phyloP scores from a whole-genome alignment of 2,888 invertebrate species.

The Pseudococcus viburni region DNA sequence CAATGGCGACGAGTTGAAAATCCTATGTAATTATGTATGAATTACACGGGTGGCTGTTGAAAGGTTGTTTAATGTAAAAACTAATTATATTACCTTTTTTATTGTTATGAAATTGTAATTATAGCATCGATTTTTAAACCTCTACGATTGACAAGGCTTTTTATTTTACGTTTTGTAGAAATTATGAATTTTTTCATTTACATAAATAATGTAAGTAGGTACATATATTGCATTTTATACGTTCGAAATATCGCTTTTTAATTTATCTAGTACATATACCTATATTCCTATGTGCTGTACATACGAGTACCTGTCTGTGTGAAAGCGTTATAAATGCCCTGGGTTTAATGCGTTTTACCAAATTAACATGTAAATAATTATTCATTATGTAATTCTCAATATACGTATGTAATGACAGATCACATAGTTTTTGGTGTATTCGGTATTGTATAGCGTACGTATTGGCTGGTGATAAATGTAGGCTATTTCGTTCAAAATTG shows the following conservation, averaged over 20 bases:
- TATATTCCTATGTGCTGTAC: neutral
- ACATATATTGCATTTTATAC: conserved; percentile 5
- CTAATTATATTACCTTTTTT: conserved; percentile 8
- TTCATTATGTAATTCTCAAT: conserved; percentile 44
- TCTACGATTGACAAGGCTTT: neutral
- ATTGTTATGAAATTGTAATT: neutral
- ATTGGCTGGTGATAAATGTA: conserved; percentile 69
- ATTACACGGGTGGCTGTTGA: conserved; percentile 29
- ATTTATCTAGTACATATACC: neutral
- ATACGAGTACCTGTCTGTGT: neutral
- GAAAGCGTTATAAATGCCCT: neutral
- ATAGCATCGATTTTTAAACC: conserved; percentile 7
- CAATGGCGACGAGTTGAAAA: neutral
- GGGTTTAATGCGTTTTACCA: conserved; percentile 12
- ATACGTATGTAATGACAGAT: conserved; percentile 14
- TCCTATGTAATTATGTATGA: neutral
- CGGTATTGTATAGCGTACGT: no score
- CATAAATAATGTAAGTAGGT: conserved; percentile 23
- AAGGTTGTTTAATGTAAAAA: conserved; percentile 27
- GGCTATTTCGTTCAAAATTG: neutral
- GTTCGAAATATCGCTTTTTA: neutral
- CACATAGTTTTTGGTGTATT: neutral
- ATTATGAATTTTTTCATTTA: neutral
- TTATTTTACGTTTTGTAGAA: neutral
- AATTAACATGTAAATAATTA: conserved; percentile 40